Evolutionary conservation across 2,888 invertebrate genomes (phyloP).

Genomic region (Rhingia rostrata): DNA sequence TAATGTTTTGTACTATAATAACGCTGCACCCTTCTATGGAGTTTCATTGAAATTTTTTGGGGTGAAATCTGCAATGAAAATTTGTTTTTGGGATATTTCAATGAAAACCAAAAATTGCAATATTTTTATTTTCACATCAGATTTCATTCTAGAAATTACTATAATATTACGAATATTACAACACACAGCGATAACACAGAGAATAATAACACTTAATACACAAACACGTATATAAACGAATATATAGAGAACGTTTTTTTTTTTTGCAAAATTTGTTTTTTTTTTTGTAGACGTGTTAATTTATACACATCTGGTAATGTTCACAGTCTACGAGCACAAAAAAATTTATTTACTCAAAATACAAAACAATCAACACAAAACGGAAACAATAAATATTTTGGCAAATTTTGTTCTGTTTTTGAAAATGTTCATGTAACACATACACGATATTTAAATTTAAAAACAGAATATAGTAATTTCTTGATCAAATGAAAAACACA

Average conservation of each 20-base stretch:
- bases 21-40: slow-evolving; percentile 73
- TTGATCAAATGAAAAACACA: slow-evolving; percentile 18
- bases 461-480: background rate
- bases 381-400: slow-evolving; percentile 22
- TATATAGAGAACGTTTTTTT: slow-evolving; percentile 41
- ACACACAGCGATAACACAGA: slow-evolving; percentile 67
- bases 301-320: slow-evolving; percentile 52
- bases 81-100: slow-evolving; percentile 62
- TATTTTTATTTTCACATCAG: slow-evolving; percentile 27
- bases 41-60: slow-evolving; percentile 74
- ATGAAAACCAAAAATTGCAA: slow-evolving; percentile 48
- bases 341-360: slow-evolving; percentile 34
- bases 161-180: slow-evolving; percentile 40
- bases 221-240: slow-evolving; percentile 42
- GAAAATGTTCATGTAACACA: slow-evolving; percentile 38
- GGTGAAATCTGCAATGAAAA: slow-evolving; percentile 76
- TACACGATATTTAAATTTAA: slow-evolving; percentile 44
- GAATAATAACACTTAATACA: slow-evolving; percentile 49
- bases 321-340: slow-evolving; percentile 64
- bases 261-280: slow-evolving; percentile 26
- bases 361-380: slow-evolving; percentile 34
- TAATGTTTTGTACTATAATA: slow-evolving; percentile 75
- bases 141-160: slow-evolving; percentile 48
- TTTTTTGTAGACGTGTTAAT: slow-evolving; percentile 36
- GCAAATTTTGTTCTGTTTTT: slow-evolving; percentile 23